Evolutionary conservation across 2,797 vertebrate species (phyloP).

Genomic region (Pseudotriccus pelzelni): DNA sequence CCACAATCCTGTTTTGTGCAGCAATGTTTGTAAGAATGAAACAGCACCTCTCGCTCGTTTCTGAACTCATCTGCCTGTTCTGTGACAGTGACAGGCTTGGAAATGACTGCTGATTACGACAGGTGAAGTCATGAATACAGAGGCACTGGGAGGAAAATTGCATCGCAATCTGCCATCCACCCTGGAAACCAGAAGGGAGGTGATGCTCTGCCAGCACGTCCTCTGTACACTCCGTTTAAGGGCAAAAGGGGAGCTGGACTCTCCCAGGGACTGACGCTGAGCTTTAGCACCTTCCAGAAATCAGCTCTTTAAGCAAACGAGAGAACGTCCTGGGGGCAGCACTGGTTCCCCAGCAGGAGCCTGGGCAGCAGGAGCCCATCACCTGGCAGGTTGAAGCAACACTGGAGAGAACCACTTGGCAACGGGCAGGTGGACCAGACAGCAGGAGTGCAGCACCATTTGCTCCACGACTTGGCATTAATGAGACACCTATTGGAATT

Average conservation of each 20-base stretch:
- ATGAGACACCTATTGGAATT: conserved; percentile 70
- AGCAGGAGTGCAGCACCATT: conserved; percentile 63
- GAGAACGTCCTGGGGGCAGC: background rate
- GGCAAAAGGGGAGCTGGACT: background rate
- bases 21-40: background rate
- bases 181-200: background rate
- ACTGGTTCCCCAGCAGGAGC: background rate
- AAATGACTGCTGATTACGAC: background rate
- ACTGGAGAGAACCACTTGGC: conserved; percentile 58
- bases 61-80: background rate
- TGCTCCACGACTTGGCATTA: conserved; percentile 60
- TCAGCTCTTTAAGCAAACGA: background rate
- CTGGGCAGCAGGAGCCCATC: conserved; percentile 45
- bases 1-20: background rate
- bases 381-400: conserved; percentile 42
- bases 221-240: background rate
- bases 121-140: background rate
- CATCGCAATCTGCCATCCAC: background rate
- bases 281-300: background rate
- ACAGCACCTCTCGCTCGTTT: background rate
- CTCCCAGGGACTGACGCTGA: background rate
- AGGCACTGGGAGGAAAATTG: background rate
- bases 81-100: background rate
- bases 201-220: background rate
- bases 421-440: conserved; percentile 60